These are phyloP conservation scores for Oryctes rhinoceros DNA, from an alignment of 1,140 invertebrate genomes.

Conservation along the genomic window DNA sequence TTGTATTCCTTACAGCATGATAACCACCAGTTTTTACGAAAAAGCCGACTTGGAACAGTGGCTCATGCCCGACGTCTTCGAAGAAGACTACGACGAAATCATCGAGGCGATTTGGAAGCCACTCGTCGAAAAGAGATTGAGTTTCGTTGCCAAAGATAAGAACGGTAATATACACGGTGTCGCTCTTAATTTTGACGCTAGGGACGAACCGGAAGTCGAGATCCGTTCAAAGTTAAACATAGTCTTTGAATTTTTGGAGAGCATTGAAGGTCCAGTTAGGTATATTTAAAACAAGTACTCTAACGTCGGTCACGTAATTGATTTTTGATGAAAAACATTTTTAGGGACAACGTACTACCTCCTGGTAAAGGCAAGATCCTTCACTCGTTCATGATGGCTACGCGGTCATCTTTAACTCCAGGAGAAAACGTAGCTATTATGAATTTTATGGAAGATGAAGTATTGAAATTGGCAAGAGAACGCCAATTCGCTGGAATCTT, in stretches of 20 bases:
- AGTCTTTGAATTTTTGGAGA: conserved; percentile 83
- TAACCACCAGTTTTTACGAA: conserved; percentile 81
- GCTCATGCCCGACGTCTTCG: conserved; percentile 70
- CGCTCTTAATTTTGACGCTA: conserved; percentile 80
- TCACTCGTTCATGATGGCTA: conserved; percentile 89
- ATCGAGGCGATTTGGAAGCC: conserved; percentile 73
- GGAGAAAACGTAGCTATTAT: conserved; percentile 81
- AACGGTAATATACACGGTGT: conserved; percentile 67
- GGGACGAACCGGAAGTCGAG: conserved; percentile 78
- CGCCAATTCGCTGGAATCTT: conserved; percentile 78
- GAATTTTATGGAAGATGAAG: conserved; percentile 79
- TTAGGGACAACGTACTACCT: conserved; percentile 68
- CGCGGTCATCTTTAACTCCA: conserved; percentile 68
- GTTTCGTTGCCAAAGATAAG: conserved; percentile 71
- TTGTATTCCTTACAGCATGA: conserved; percentile 69
- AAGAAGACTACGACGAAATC: conserved; percentile 72
- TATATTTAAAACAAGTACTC: conserved; percentile 56
- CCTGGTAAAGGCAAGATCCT: conserved; percentile 74
- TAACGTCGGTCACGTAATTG: not conserved
- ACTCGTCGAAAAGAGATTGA: conserved; percentile 73
- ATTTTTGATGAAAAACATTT: not conserved
- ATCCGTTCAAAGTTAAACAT: conserved; percentile 72
- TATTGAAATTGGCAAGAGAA: conserved; percentile 70
- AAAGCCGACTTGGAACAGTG: conserved; percentile 85
- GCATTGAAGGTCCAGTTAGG: conserved; percentile 75